A percentile compares a stretch with the other conserved stretches of the same genome.
Conservation (phyloP, 2,797 vertebrate genomes). For the Xenopus petersii region DNA sequence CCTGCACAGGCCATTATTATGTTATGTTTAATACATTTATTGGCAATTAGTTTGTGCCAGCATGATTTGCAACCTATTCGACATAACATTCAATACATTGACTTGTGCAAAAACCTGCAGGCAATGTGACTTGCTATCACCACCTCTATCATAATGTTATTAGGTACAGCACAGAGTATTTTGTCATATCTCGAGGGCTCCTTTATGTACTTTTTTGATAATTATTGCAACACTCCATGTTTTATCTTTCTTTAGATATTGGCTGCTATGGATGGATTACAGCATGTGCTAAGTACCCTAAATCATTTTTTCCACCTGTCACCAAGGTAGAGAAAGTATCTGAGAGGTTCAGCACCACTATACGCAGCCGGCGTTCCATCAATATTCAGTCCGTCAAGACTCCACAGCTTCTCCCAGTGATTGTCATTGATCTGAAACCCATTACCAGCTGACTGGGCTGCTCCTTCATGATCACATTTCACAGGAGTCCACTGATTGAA, state of each 20-base stretch:
- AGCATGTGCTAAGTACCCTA: constrained; percentile 12
- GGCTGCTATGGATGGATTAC: constrained; percentile 18
- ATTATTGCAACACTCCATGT: neutral
- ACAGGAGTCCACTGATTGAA: constrained; percentile 18
- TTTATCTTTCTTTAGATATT: neutral
- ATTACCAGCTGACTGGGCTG: constrained; percentile 28
- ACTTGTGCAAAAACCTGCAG: too few relatives aligned
- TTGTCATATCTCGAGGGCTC: too few relatives aligned
- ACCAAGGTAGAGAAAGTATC: constrained; percentile 18
- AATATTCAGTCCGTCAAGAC: constrained; percentile 4
- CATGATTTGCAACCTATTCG: too few relatives aligned
- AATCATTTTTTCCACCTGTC: constrained; percentile 23
- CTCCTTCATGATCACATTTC: constrained; percentile 25
- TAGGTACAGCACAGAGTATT: too few relatives aligned
- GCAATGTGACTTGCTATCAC: too few relatives aligned
- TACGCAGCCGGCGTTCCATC: constrained; percentile 16
- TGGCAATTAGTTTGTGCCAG: too few relatives aligned
- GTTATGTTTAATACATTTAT: too few relatives aligned
- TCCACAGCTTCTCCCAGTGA: constrained; percentile 13
- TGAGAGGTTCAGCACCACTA: neutral
- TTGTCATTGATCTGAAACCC: constrained; percentile 28
- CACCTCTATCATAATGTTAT: too few relatives aligned
- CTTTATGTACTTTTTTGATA: too few relatives aligned
- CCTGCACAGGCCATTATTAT: too few relatives aligned
- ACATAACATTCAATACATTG: too few relatives aligned